These are phyloP conservation scores for Amblyopsis rosae DNA, from an alignment of 2,113 vertebrate genomes.

Conservation along the genomic window DNA sequence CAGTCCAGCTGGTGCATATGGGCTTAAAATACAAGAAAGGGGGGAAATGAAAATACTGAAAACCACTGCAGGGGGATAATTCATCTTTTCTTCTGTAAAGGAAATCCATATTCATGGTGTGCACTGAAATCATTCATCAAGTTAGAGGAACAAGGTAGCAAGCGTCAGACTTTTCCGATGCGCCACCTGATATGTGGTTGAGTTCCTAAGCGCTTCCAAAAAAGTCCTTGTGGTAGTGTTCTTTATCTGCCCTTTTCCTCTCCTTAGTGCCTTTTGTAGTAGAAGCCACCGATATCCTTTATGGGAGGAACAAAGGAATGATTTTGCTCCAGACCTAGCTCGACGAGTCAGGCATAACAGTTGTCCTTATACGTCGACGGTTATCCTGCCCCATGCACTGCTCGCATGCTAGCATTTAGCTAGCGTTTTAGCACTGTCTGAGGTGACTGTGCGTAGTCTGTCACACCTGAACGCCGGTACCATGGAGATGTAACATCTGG, in stretches of 20 bases:
- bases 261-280: constrained; percentile 58
- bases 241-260: constrained; percentile 47
- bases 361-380: constrained; percentile 43
- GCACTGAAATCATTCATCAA: constrained; percentile 50
- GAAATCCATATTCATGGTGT: constrained; percentile 58
- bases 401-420: constrained; percentile 71
- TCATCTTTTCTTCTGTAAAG: constrained; percentile 36
- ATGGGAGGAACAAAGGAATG: constrained; percentile 64
- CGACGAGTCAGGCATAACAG: constrained; percentile 55
- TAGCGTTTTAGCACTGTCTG: constrained; percentile 67
- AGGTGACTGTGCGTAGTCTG: constrained; percentile 61
- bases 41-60: constrained; percentile 31
- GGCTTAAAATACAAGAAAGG: constrained; percentile 42
- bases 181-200: constrained; percentile 65
- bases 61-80: constrained; percentile 40
- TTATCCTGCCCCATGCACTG: constrained; percentile 44
- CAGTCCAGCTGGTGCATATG: constrained; percentile 32
- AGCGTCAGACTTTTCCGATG: constrained; percentile 46
- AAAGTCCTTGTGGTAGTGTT: constrained; percentile 86
- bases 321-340: constrained; percentile 58
- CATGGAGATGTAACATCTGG: constrained; percentile 98
- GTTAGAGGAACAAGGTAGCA: constrained; percentile 52
- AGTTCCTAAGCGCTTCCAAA: constrained; percentile 57
- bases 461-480: constrained; percentile 98
- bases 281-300: constrained; percentile 51